Evolutionary conservation across 1,140 invertebrate species (phyloP).

Genomic region (Brachionus angularis): DNA sequence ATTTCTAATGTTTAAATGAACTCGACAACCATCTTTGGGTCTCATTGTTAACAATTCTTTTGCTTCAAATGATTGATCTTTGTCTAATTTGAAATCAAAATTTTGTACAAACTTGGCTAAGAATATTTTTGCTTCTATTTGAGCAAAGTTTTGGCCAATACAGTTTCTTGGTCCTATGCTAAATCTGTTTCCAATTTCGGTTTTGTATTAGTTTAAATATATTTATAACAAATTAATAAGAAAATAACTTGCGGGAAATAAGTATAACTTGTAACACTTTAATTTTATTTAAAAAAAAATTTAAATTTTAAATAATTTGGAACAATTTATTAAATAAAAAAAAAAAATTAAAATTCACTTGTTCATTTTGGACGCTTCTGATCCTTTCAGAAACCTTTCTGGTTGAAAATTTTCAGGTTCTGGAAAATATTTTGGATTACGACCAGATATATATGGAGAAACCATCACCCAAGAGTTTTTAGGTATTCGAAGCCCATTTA

Average conservation of each 20-base stretch:
- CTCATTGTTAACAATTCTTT: conserved; percentile 20
- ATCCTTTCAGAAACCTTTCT: background rate
- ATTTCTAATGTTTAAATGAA: no score
- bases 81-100: conserved; percentile 32
- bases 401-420: conserved; percentile 22
- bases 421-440: conserved; percentile 31
- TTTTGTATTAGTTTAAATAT: no score
- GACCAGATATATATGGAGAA: conserved; percentile 1
- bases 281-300: background rate
- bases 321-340: no score
- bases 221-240: background rate
- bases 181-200: no score
- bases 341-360: background rate
- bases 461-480: conserved; percentile 13
- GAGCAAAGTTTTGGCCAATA: conserved; percentile 44
- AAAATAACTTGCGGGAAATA: conserved; percentile 30
- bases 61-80: conserved; percentile 33
- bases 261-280: conserved; percentile 34
- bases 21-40: conserved; percentile 43
- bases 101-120: conserved; percentile 42
- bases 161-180: conserved; percentile 43
- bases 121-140: conserved; percentile 43
- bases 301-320: background rate
- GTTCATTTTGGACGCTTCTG: conserved; percentile 18
- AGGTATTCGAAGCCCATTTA: conserved; percentile 6